A percentile compares a stretch with the other conserved stretches of the same genome.
Evolutionary conservation across 2,113 vertebrate species (phyloP).

Genomic region (Murina feae): DNA sequence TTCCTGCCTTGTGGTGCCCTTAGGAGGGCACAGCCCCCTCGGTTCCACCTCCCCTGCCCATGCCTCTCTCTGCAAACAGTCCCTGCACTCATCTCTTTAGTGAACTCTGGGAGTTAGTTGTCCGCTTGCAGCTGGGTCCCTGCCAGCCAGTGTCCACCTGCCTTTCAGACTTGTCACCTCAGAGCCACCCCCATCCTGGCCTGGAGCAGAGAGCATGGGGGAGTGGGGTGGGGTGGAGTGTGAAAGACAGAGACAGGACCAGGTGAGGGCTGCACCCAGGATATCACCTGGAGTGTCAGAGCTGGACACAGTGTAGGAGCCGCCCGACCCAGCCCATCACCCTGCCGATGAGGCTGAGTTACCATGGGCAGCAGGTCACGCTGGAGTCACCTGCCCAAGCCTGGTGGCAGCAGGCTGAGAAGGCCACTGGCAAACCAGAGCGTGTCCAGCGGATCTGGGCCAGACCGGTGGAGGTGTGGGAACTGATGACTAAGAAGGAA

Average conservation of each 20-base stretch:
- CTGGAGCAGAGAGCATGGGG: not conserved
- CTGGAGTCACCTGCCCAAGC: not conserved
- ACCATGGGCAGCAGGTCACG: not conserved
- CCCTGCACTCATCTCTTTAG: not conserved
- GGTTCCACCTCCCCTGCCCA: too few relatives aligned
- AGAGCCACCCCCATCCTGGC: not conserved
- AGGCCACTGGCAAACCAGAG: not conserved
- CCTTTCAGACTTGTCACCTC: not conserved
- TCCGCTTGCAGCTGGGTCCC: too few relatives aligned
- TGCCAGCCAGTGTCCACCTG: not conserved
- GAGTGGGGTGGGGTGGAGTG: fast-evolving
- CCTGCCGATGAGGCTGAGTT: not conserved
- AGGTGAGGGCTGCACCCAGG: fast-evolving
- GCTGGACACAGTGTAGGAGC: not conserved
- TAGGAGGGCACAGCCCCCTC: fast-evolving
- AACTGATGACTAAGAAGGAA: not conserved
- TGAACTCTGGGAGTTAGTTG: not conserved
- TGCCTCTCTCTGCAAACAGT: not conserved
- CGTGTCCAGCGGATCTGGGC: fast-evolving
- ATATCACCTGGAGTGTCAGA: not conserved
- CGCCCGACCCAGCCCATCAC: not conserved
- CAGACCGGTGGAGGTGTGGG: not conserved
- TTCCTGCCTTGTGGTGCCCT: not conserved
- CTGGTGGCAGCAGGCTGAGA: not conserved
- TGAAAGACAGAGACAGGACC: not conserved